These are phyloP conservation scores for Andrena hattorfiana DNA, from an alignment of 2,888 invertebrate genomes.

Conservation along the genomic window DNA sequence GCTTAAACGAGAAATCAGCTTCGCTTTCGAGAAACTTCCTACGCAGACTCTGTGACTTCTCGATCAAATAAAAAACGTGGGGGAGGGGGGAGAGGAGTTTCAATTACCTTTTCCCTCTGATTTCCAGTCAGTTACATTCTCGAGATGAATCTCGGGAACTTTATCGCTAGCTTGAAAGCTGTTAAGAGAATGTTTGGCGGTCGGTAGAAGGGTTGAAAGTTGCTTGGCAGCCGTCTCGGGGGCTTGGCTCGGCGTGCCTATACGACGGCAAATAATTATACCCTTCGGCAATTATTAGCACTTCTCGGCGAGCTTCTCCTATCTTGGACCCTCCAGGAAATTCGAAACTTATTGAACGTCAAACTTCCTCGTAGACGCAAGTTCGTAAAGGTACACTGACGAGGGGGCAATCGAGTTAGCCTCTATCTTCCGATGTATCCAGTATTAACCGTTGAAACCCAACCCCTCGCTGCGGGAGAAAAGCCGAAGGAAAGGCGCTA, in stretches of 20 bases:
- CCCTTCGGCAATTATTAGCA: conserved; percentile 7
- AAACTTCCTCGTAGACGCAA: not conserved
- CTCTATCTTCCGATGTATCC: too few species aligned
- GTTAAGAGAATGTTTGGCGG: not conserved
- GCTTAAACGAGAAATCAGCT: too few species aligned
- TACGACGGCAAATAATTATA: not conserved
- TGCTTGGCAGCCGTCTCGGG: not conserved
- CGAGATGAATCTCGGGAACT: not conserved
- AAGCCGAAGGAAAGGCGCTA: too few species aligned
- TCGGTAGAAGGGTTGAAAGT: not conserved
- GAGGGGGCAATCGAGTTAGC: not conserved
- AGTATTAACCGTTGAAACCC: too few species aligned
- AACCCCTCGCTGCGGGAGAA: too few species aligned
- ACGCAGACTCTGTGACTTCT: too few species aligned
- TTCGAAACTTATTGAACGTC: conserved; percentile 1
- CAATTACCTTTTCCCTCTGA: too few species aligned
- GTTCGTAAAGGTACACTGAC: not conserved
- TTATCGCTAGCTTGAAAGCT: too few species aligned
- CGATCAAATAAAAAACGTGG: too few species aligned
- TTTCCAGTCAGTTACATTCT: not conserved
- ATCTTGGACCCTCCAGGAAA: not conserved
- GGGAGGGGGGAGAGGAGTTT: too few species aligned
- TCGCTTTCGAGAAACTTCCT: too few species aligned
- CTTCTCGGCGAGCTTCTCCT: not conserved
- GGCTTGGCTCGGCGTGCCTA: not conserved